Conservation (phyloP, 2,113 vertebrate genomes). For the Andinoacara biseriatus region DNA sequence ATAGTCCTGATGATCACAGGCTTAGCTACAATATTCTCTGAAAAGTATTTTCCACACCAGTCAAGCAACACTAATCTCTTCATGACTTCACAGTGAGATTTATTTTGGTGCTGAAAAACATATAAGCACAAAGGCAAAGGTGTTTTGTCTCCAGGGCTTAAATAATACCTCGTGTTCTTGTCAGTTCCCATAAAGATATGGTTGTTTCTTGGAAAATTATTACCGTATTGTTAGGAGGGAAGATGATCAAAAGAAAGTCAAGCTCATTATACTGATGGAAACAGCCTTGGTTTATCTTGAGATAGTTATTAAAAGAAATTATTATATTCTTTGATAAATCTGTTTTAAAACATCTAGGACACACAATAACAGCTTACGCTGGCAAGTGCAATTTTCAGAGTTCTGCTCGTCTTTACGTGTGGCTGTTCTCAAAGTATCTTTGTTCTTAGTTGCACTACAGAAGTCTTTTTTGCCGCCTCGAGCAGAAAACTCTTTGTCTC, state of each 20-base stretch:
- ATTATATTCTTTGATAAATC: not conserved
- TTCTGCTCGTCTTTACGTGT: not conserved
- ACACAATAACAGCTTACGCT: not conserved
- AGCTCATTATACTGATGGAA: slow-evolving; percentile 4
- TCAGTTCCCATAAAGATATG: slow-evolving; percentile 18
- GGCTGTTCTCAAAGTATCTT: not conserved
- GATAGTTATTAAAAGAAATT: not conserved
- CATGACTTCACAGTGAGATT: slow-evolving; percentile 35
- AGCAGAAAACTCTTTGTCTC: slow-evolving; percentile 33
- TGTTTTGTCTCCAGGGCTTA: slow-evolving; percentile 13
- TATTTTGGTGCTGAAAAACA: slow-evolving; percentile 23
- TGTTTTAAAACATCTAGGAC: not conserved
- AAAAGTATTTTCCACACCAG: slow-evolving; percentile 45
- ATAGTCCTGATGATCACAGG: slow-evolving; percentile 50
- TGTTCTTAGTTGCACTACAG: slow-evolving; percentile 15
- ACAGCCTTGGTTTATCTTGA: not conserved
- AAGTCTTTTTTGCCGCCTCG: not conserved
- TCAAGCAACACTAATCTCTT: slow-evolving; percentile 50
- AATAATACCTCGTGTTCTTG: slow-evolving; percentile 28
- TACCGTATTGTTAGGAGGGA: not conserved
- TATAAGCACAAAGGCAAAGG: slow-evolving; percentile 3
- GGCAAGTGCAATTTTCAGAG: not conserved
- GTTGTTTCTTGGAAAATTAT: not conserved
- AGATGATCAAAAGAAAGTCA: not conserved
- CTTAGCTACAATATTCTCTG: slow-evolving; percentile 30